These are phyloP conservation scores for Seriola aureovittata DNA, from an alignment of 2,113 vertebrate species.

Conservation along the genomic window DNA sequence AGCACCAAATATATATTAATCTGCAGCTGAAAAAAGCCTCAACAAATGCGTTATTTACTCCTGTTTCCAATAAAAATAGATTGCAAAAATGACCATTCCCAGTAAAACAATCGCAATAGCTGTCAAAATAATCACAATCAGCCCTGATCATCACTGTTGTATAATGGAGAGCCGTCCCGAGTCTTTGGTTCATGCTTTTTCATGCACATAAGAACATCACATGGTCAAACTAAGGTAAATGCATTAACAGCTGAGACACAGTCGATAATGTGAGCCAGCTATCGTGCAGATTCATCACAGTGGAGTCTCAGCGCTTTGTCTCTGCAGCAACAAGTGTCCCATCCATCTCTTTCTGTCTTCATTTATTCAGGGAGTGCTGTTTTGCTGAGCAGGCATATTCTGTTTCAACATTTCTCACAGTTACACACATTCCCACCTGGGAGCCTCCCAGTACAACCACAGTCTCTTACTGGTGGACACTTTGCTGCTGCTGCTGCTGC, in stretches of 20 bases:
- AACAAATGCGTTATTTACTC: too few relatives aligned
- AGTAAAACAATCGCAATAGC: too few relatives aligned
- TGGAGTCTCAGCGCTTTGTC: constrained; percentile 4
- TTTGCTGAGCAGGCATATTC: constrained; percentile 40
- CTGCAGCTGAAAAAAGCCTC: too few relatives aligned
- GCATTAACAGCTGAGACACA: constrained; percentile 12
- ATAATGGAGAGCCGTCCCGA: too few relatives aligned
- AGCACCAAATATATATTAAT: too few relatives aligned
- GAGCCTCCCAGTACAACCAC: constrained; percentile 37
- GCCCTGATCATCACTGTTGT: too few relatives aligned
- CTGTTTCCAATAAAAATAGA: too few relatives aligned
- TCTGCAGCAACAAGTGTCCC: constrained; percentile 39
- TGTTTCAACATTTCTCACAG: constrained; percentile 26
- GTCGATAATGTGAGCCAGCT: constrained; percentile 29
- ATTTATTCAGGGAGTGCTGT: constrained; percentile 29
- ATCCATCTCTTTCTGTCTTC: constrained; percentile 52
- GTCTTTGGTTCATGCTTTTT: too few relatives aligned
- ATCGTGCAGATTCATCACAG: constrained; percentile 35
- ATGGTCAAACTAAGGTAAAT: background rate
- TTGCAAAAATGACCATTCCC: too few relatives aligned
- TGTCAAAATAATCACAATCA: too few relatives aligned
- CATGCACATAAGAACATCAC: background rate
- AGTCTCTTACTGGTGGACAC: constrained; percentile 4
- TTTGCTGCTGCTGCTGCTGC: background rate
- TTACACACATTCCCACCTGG: constrained; percentile 21